A percentile compares a stretch with the other conserved stretches of the same genome.
Conservation (phyloP, 2,113 vertebrate genomes). For the Gymnorhina tibicen region DNA sequence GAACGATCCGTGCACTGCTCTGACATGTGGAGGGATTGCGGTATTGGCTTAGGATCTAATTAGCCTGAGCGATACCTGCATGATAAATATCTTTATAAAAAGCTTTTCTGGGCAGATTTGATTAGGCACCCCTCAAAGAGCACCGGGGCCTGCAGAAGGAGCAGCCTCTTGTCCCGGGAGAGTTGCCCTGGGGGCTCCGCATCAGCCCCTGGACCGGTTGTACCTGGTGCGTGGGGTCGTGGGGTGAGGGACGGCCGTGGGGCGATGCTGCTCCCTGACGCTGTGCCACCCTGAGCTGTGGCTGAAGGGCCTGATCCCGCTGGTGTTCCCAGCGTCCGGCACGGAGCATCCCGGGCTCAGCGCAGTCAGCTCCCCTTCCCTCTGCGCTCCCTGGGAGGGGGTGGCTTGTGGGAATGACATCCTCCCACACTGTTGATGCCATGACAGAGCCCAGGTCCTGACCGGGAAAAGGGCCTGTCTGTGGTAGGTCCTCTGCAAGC, state of each 20-base stretch:
- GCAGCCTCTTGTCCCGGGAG: neutral
- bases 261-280: neutral
- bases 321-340: neutral
- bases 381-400: neutral
- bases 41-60: neutral
- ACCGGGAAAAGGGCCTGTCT: neutral
- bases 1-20: neutral
- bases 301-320: fast-evolving
- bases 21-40: neutral
- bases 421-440: neutral
- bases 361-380: fast-evolving
- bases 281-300: fast-evolving
- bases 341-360: fast-evolving
- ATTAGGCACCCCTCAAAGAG: neutral
- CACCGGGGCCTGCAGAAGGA: neutral
- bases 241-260: neutral
- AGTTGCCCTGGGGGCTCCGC: neutral
- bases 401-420: neutral
- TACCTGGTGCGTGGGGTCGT: fast-evolving
- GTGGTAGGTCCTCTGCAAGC: neutral
- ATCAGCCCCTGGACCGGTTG: fast-evolving
- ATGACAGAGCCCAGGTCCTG: neutral
- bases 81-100: neutral
- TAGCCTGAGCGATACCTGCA: neutral
- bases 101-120: conserved; percentile 1